Evolutionary conservation across 1,140 invertebrate genomes (phyloP).

Genomic region (Pachypeltis micranthus): DNA sequence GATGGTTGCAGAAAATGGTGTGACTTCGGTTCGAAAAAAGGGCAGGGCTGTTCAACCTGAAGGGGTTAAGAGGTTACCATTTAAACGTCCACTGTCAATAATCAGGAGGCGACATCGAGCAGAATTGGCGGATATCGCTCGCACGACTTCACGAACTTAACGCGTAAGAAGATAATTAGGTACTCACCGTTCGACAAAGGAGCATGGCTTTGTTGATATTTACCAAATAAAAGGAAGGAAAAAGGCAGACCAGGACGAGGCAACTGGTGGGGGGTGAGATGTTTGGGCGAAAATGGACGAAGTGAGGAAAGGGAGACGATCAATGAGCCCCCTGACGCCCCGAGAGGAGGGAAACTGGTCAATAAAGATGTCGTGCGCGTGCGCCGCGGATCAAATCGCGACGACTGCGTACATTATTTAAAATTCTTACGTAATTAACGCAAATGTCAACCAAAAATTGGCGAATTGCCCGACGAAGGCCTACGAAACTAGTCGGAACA

Average conservation of each 20-base stretch:
- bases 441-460: not conserved
- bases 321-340: not conserved
- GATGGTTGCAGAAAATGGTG: not conserved
- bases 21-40: not conserved
- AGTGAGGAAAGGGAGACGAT: not conserved
- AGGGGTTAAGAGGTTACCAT: not conserved
- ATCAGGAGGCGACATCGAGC: not conserved
- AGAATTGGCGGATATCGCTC: not conserved
- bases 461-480: no score
- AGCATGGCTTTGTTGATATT: constrained; percentile 10
- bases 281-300: no score
- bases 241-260: constrained; percentile 12
- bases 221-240: not conserved
- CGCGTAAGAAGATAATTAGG: no score
- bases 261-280: constrained; percentile 12
- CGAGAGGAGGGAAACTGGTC: not conserved
- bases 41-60: not conserved
- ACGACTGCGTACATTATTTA: not conserved
- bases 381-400: not conserved
- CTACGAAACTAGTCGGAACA: not conserved
- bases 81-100: not conserved
- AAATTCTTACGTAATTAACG: not conserved
- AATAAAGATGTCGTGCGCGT: not conserved
- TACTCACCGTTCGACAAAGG: not conserved
- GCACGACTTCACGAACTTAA: not conserved